Base-by-base conservation (phyloP, 2,113 vertebrate genomes). In the Sylvilagus bachmani region DNA sequence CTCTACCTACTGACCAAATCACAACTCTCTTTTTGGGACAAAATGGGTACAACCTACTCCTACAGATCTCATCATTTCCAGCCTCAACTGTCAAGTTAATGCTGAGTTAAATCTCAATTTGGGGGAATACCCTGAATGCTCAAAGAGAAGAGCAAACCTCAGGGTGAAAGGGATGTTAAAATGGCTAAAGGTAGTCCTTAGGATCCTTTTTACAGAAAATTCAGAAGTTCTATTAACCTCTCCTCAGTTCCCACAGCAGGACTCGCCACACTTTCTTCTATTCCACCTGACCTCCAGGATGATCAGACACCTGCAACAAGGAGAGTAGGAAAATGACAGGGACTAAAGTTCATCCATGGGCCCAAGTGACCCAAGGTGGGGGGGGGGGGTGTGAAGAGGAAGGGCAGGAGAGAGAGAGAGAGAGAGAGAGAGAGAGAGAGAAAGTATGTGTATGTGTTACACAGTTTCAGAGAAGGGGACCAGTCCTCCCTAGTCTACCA, bases 201-300 rank as follows among this genome's bases (percentile, higher is more conserved):
- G 86, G 83, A 89, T 78, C 36, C 70, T 55, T 88, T 53, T 61
- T 86, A 93, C 53, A 81, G 79, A 96, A 94, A 58, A 24, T 12
- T 5, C 25, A 22, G 9, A 77, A 38, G 33, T 84, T 62, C 75
- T n/a, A 70, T 19, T 91, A 74, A 82, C 70, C 53, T 86, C 62
- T 6, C 84, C 69, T 79, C 13, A 55, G 66, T 38, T 67, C 38
- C 31, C 25, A 29, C 11, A 49, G 61, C 29, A 67, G 53, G 80
- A 62, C 33, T 89, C 27, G 49, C 61, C 10, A 77, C 13, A 62
- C 14, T 82, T 51, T 89, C 1, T 77, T 87, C 44, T 92, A 33
- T 25, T 85, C 71, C 12, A 66, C 36, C 10, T 86, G 71, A 81
- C 27, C 66, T 89, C 77, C 21, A 61, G 4, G 67, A 74, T 85